Conservation (phyloP, 2,888 invertebrate species). For the Tanypteryx hageni region DNA sequence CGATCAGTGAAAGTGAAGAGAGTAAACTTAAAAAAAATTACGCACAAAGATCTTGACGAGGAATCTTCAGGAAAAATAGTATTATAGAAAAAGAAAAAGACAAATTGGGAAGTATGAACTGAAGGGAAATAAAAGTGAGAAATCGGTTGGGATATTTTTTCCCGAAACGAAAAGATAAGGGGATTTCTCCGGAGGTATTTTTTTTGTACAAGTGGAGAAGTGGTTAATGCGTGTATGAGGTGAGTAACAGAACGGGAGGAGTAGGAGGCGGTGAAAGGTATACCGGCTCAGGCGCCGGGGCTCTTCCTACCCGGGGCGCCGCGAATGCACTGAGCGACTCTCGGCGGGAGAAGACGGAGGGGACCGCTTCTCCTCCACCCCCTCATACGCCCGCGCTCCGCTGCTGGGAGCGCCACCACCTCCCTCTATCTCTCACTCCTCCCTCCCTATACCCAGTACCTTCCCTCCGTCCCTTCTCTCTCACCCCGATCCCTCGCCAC, state of each 20-base stretch:
- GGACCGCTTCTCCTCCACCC: background rate
- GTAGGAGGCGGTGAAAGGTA: background rate
- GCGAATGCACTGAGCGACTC: conserved; percentile 46
- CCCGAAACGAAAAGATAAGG: background rate
- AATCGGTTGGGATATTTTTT: background rate
- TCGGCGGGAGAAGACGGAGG: conserved; percentile 4
- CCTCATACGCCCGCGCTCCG: background rate
- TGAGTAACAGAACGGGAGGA: conserved; percentile 12
- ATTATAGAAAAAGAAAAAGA: background rate
- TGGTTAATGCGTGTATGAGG: background rate
- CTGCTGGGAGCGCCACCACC: background rate
- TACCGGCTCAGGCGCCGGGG: conserved; percentile 28
- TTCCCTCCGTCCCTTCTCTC: background rate
- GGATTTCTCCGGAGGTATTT: background rate
- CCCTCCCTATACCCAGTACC: background rate
- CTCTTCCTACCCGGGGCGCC: conserved; percentile 55
- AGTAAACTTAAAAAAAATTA: no score
- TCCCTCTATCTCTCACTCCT: background rate
- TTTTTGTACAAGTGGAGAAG: background rate
- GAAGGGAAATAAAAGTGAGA: background rate
- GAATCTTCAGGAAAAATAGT: no score
- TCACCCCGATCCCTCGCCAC: background rate
- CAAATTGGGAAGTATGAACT: background rate
- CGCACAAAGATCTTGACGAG: no score
- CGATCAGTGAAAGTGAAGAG: no score